A percentile compares a stretch with the other conserved stretches of the same genome.
Evolutionary conservation across 2,888 invertebrate species (phyloP).

Genomic region (Amiota minor): DNA sequence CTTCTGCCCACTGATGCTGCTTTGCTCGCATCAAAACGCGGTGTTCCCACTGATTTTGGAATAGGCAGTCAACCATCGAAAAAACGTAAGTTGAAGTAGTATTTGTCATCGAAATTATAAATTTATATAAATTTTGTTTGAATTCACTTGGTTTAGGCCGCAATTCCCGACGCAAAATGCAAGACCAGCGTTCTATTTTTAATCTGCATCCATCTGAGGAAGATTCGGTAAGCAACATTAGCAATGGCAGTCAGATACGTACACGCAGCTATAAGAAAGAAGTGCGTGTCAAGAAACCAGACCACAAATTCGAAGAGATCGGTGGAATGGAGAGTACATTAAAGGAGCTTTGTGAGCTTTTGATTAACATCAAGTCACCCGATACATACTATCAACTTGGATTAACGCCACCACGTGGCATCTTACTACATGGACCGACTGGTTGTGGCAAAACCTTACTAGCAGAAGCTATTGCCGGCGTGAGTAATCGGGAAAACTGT

Average conservation of each 20-base stretch:
- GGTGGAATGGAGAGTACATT: slow-evolving; percentile 87
- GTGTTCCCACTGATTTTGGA: slow-evolving; percentile 40
- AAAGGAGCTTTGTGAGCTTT: slow-evolving; percentile 81
- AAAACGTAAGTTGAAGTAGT: slow-evolving; percentile 6
- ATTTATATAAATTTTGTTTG: not conserved
- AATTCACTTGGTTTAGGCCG: slow-evolving; percentile 1
- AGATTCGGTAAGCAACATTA: slow-evolving; percentile 9
- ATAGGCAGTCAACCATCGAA: not conserved
- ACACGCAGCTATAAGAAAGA: slow-evolving; percentile 63
- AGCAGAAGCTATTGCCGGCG: slow-evolving; percentile 88
- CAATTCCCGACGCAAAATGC: not conserved
- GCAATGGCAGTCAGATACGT: slow-evolving; percentile 31
- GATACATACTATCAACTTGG: slow-evolving; percentile 90
- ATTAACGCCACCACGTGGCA: slow-evolving; percentile 89
- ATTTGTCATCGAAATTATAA: not conserved
- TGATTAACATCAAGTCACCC: slow-evolving; percentile 91
- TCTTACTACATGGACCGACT: slow-evolving; percentile 95
- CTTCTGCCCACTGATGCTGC: slow-evolving; percentile 44
- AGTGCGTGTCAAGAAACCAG: slow-evolving; percentile 55
- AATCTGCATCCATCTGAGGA: not conserved
- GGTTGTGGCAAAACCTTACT: slow-evolving; percentile 93
- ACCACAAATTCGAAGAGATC: slow-evolving; percentile 76
- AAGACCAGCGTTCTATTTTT: not conserved
- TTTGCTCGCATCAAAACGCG: slow-evolving; percentile 11
- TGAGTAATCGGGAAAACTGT: slow-evolving; percentile 69